Evolutionary conservation across 1,140 invertebrate species (phyloP).

Genomic region (Frieseomelitta varia): DNA sequence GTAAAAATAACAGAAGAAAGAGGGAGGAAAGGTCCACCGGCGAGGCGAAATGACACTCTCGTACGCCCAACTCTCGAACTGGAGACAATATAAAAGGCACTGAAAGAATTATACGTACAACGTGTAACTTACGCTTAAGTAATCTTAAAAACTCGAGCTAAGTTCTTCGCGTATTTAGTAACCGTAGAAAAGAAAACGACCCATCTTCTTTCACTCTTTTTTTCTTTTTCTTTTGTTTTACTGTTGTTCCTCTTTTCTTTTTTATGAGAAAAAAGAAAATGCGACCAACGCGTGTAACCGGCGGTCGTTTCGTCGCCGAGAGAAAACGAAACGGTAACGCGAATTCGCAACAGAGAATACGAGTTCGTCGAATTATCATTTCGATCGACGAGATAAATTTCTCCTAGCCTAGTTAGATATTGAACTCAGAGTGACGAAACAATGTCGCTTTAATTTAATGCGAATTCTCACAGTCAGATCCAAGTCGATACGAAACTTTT

Average conservation of each 20-base stretch:
- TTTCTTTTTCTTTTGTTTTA: background rate
- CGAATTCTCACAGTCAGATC: no score
- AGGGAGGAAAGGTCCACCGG: background rate
- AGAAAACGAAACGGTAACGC: background rate
- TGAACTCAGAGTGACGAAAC: background rate
- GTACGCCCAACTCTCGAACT: constrained; percentile 14
- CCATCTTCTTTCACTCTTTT: background rate
- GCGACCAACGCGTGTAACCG: constrained; percentile 1
- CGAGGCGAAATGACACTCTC: background rate
- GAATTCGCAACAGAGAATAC: background rate
- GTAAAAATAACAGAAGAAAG: background rate
- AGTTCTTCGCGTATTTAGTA: constrained; percentile 29
- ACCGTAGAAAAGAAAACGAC: constrained; percentile 55
- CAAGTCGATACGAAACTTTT: no score
- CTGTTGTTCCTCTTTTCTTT: background rate
- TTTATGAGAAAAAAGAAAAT: constrained; percentile 48
- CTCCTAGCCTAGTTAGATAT: background rate
- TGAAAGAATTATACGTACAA: constrained; percentile 51
- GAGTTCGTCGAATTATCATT: background rate
- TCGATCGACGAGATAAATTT: background rate
- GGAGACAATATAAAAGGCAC: constrained; percentile 56
- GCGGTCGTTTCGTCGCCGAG: background rate
- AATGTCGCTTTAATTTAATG: background rate
- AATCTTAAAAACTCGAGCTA: constrained; percentile 53
- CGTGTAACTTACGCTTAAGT: constrained; percentile 36